A percentile compares a stretch with the other conserved stretches of the same genome.
These are phyloP conservation scores for Ostrea denselamellosa DNA, from an alignment of 1,140 invertebrate species.

Conservation along the genomic window DNA sequence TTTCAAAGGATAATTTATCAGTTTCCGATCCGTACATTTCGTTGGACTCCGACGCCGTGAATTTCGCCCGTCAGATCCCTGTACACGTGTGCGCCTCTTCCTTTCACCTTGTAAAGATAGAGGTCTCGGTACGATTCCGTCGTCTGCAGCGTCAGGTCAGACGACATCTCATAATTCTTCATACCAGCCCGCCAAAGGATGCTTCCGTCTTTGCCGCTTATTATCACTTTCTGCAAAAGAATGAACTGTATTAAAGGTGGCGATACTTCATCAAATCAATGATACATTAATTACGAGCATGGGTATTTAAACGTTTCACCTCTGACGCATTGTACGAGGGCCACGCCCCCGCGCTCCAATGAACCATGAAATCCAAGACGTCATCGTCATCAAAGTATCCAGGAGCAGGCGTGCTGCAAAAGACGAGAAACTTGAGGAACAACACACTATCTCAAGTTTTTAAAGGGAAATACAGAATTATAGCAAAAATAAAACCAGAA, in stretches of 20 bases:
- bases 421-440: neutral
- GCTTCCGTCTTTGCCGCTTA: conserved; percentile 63
- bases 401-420: conserved; percentile 72
- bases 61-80: conserved; percentile 2
- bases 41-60: conserved; percentile 39
- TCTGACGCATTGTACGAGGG: conserved; percentile 64
- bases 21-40: conserved; percentile 15
- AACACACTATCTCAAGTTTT: no score
- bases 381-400: conserved; percentile 77
- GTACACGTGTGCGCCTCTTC: conserved; percentile 33
- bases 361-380: conserved; percentile 74
- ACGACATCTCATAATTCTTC: conserved; percentile 60
- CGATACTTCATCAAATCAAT: neutral
- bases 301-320: conserved; percentile 47
- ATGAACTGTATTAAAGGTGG: neutral
- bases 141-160: conserved; percentile 63
- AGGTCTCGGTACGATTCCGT: conserved; percentile 53
- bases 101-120: conserved; percentile 59
- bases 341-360: conserved; percentile 70
- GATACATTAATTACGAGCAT: neutral
- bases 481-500: no score
- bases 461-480: no score
- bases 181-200: conserved; percentile 58
- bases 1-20: no score
- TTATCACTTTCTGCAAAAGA: conserved; percentile 56